Evolutionary conservation across 2,888 invertebrate species (phyloP).

Genomic region (Boloria selene): DNA sequence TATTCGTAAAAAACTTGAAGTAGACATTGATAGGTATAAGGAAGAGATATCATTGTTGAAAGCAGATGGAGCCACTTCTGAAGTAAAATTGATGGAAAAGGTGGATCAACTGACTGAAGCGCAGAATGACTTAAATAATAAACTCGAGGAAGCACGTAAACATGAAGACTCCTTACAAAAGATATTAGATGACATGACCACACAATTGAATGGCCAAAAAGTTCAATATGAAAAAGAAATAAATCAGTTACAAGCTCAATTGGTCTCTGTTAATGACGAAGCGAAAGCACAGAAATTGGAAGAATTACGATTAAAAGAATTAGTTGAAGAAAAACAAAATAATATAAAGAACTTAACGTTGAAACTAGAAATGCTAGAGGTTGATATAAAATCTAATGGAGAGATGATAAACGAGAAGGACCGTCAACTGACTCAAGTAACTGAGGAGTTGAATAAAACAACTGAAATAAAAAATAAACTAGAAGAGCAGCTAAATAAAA

Average conservation of each 20-base stretch:
- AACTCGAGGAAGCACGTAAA: conserved; percentile 74
- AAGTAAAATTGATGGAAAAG: conserved; percentile 75
- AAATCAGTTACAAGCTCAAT: conserved; percentile 58
- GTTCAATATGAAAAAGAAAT: conserved; percentile 67
- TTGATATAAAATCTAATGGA: conserved; percentile 73
- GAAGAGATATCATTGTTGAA: conserved; percentile 71
- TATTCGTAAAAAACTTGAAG: conserved; percentile 66
- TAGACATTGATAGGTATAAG: conserved; percentile 74
- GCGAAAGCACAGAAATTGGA: conserved; percentile 57
- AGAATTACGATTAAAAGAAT: conserved; percentile 54
- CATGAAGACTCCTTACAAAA: conserved; percentile 77
- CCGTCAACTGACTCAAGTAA: conserved; percentile 67
- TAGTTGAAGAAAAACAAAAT: conserved; percentile 67
- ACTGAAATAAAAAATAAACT: conserved; percentile 70
- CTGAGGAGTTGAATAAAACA: conserved; percentile 64
- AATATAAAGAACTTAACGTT: conserved; percentile 65
- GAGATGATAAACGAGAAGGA: conserved; percentile 76
- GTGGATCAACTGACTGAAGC: conserved; percentile 76
- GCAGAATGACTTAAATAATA: conserved; percentile 74
- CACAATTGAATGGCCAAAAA: conserved; percentile 72
- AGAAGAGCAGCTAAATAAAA: conserved; percentile 73
- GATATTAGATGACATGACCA: conserved; percentile 68
- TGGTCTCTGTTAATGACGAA: conserved; percentile 56
- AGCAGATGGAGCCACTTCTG: conserved; percentile 71
- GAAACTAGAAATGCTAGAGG: conserved; percentile 73